Base-by-base conservation (phyloP, 2,888 invertebrate genomes). In the Ormyrus nitidulus region DNA sequence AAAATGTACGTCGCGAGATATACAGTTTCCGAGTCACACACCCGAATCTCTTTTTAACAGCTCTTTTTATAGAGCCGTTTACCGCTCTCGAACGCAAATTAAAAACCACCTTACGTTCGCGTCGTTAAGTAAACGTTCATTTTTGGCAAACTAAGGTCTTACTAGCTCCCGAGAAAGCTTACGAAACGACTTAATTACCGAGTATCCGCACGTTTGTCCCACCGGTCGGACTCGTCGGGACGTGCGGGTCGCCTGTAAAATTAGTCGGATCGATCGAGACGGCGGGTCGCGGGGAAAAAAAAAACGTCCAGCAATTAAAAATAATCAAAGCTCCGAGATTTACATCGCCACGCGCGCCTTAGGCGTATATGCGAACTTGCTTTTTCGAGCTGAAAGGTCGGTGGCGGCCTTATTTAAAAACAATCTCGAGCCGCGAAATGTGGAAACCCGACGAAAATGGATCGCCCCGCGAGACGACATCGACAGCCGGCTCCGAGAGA, bases 291-390 rank as follows among this genome's bases (percentile, higher is more conserved):
- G 19, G 7, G 1, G 10, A n/a, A 51, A 65, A 51, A 74, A 34
- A 74, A 54, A 73, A 56, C 10, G 54, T 54, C 59, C 59, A 10
- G 66, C 66, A 68, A 75, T 75, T 75, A 66, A 66, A 75, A 75
- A 75, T 75, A 75, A 75, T 68, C 75, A 58, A 66, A 75, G 66
- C 51, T 59, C 4, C 66, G 66, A 59, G 59, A 66, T 75, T 75
- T 58, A 66, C 66, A 75, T 75, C 49, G 13, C 34, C 54, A 34
- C 8, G 0, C 54, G 44, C 11, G 54, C 54, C 44, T 44, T 7
- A 19, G 54, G 51, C n/a, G 54, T 34, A 3, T 34, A 4, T 4
- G 34, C 34, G 34, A 34, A 4, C 34, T 34, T 34, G 34, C 34
- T 34, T 68, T 68, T 66, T 69, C 7, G 46, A 58, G 48, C 51